These are phyloP conservation scores for Mayetiola destructor DNA, from an alignment of 2,888 invertebrate genomes.

Conservation along the genomic window DNA sequence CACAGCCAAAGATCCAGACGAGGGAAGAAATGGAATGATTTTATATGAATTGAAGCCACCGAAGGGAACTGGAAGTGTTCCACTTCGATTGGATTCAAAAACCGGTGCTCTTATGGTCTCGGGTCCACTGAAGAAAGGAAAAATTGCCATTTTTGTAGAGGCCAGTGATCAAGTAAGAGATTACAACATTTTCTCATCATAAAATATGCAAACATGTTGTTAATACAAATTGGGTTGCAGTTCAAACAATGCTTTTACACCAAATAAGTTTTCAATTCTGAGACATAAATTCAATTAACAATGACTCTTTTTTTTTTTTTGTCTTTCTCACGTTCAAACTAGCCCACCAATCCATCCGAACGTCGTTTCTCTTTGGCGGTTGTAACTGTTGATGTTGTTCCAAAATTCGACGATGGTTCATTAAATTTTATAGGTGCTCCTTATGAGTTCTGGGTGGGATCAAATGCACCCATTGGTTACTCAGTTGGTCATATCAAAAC, in stretches of 20 bases:
- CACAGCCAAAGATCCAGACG: slow-evolving; percentile 67
- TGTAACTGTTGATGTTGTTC: slow-evolving; percentile 63
- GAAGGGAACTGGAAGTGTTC: slow-evolving; percentile 47
- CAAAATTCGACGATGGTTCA: slow-evolving; percentile 36
- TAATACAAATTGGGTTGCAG: no score
- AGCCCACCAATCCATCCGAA: slow-evolving; percentile 72
- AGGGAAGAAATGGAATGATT: slow-evolving; percentile 52
- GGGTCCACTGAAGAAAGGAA: slow-evolving; percentile 50
- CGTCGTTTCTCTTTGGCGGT: slow-evolving; percentile 67
- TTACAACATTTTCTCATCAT: no score
- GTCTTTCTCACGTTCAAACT: slow-evolving; percentile 6
- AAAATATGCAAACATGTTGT: no score
- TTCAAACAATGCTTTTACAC: no score
- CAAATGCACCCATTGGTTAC: slow-evolving; percentile 69
- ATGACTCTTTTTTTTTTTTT: no score
- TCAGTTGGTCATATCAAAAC: slow-evolving; percentile 74
- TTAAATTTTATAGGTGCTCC: slow-evolving; percentile 74
- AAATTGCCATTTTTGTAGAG: slow-evolving; percentile 69
- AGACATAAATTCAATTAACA: no score
- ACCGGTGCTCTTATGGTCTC: slow-evolving; percentile 53
- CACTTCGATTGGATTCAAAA: slow-evolving; percentile 56
- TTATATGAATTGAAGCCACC: slow-evolving; percentile 57
- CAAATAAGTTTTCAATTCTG: no score
- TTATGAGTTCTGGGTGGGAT: slow-evolving; percentile 82
- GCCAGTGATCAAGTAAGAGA: slow-evolving; percentile 49